Base-by-base conservation (phyloP, 1,140 invertebrate species). In the Globodera rostochiensis region DNA sequence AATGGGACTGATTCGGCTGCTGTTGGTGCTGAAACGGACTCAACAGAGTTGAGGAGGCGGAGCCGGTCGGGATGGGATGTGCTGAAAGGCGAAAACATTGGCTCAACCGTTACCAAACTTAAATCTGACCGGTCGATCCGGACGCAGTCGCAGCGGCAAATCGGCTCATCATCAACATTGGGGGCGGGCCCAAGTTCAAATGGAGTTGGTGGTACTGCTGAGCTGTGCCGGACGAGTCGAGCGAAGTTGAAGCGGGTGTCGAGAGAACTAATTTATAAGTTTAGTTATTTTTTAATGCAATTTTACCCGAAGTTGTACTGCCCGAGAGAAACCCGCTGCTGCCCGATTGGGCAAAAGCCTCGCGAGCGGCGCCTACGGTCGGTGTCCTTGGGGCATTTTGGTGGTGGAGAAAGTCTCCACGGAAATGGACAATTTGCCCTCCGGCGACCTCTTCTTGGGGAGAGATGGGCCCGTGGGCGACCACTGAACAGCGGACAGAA, bases 311-410 rank as follows among this genome's bases (percentile, higher is more conserved):
- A 36, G 73, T 46, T 15, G 73, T 79, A 73, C 77, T 50, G 50
- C 77, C 77, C 11, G 77, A 80, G 11, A 79, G 49, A 73, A 82
- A 83, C 45, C 82, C 82, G 50, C 74, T 83, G 73, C 82, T 64
- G 49, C 79, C 74, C 9, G 85, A 87, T 21, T 87, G 82, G 8
- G 79, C 84, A 73, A 84, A 84, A 9, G 85, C 85, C 69, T 84
- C 83, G 13, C 83, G 64, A 7, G 85, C 83, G 21, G 82, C 79
- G 19, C 47, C 86, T 15, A 21, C 69, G 21, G 69, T 45, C 69
- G 69, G 46, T 36, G 25, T 66, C 60, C n/a, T 36, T 36, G 36
- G 36, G 36, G 36, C 9, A 53, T 74, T 57, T 74, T 83, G 36
- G 49, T 75, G 25, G 21, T 3, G 50, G 6, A 47, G 67, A 15